Percentiles rank a stretch among this genome's conserved stretches.
Conservation (phyloP, 2,113 vertebrate genomes). For the Cranoglanis bouderius region DNA sequence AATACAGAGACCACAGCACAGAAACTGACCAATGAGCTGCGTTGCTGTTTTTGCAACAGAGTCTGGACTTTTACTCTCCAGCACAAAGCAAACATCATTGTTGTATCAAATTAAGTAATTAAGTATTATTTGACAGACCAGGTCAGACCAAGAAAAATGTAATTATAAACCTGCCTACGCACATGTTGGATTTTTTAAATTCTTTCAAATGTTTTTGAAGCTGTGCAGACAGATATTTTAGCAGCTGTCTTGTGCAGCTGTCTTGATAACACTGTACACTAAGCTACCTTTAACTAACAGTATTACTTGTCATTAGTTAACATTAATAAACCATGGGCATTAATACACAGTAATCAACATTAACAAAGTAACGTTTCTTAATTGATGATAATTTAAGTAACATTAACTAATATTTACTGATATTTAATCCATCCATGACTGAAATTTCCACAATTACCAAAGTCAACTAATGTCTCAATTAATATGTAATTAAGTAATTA, state of each 20-base stretch:
- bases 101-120: conserved; percentile 23
- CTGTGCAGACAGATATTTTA: background rate
- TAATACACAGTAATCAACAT: background rate
- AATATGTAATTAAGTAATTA: conserved; percentile 9
- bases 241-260: background rate
- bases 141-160: background rate
- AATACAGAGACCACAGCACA: conserved; percentile 59
- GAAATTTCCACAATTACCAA: background rate
- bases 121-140: conserved; percentile 21
- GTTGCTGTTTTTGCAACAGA: conserved; percentile 56
- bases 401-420: background rate
- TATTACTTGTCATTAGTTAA: background rate
- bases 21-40: conserved; percentile 64
- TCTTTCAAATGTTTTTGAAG: conserved; percentile 10
- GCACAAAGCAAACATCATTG: conserved; percentile 25
- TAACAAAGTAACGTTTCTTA: background rate
- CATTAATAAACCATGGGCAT: background rate
- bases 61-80: conserved; percentile 62
- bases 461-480: background rate
- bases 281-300: background rate
- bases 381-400: background rate
- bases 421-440: background rate
- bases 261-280: background rate
- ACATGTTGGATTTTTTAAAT: background rate
- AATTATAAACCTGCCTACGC: background rate